Evolutionary conservation across 1,140 invertebrate species (phyloP).

Genomic region (Chelonus insularis): DNA sequence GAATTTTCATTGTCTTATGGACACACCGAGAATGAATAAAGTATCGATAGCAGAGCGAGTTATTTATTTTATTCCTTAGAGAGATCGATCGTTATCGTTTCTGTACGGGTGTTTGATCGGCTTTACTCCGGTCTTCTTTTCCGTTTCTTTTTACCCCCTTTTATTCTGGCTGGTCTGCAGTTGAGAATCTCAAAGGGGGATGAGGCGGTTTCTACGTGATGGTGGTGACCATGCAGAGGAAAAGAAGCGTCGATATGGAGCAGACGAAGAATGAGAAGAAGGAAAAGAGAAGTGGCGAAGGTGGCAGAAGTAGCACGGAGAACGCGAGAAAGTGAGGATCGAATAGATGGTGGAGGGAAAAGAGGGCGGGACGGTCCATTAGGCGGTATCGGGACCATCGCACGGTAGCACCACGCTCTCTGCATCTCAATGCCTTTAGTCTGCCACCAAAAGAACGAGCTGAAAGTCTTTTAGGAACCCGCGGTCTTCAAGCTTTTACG

Average conservation of each 20-base stretch:
- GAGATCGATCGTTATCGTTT: constrained; percentile 29
- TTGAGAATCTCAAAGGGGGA: constrained; percentile 1
- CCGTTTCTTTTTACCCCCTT: constrained; percentile 21
- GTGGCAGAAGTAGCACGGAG: constrained; percentile 26
- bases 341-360: constrained; percentile 40
- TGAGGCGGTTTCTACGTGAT: neutral
- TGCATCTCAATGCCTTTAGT: constrained; percentile 57
- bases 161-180: neutral
- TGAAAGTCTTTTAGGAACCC: neutral
- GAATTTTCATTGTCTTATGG: constrained; percentile 16
- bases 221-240: constrained; percentile 1
- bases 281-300: constrained; percentile 25
- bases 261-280: constrained; percentile 19
- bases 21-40: neutral
- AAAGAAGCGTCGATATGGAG: neutral
- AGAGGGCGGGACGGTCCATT: constrained; percentile 55
- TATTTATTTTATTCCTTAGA: constrained; percentile 29
- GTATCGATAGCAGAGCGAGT: constrained; percentile 7
- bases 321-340: constrained; percentile 33
- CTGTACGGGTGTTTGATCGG: constrained; percentile 28
- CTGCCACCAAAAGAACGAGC: constrained; percentile 29
- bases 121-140: constrained; percentile 1
- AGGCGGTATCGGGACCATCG: constrained; percentile 61
- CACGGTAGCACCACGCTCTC: constrained; percentile 61
- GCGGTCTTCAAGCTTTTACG: constrained; percentile 18